Evolutionary conservation across 2,113 vertebrate species (phyloP), one percentile per base, ranked within the genome.

Genomic region (Mobula birostris): DNA sequence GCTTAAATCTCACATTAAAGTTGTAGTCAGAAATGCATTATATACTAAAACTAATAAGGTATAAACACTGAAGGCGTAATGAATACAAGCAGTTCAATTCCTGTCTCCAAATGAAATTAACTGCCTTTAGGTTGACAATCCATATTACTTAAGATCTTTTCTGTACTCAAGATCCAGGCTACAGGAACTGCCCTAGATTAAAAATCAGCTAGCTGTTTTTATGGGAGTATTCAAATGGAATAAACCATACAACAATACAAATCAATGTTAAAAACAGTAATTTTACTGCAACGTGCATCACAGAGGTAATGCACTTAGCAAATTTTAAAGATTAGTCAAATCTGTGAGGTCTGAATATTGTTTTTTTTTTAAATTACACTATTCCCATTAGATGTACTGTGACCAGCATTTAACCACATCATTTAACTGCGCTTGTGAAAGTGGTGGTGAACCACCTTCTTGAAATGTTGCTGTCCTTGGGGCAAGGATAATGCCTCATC

Each of bases 1-100:
- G 61, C 85, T 90, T n/a, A 68, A 90, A 32, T 90, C 29, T 90
- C 85, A 90, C n/a, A 7, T n/a, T 32, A n/a, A n/a, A 90, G 63
- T 32, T 66, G 21, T 3, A 63, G 85, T 15, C 29, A 88, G 58
- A 63, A 88, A 88, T 63, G 83, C 83, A 88, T n/a, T 63, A 63
- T 7, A 12, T 27, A 88, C 24, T 56, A 87, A 87, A 87, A 63
- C 17, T 83, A 85, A 85, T 85, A 56, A 58, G 82, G 27, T 61
- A 85, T 85, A 63, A 90, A 90, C n/a, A 68, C 5, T 19, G n/a
- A 90, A 66, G 85, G 29, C 15, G n/a, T 63, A 88, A 63, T 66
- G 27, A 36, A 90, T 66, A 8, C 7, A 68, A 32, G 5, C 15
- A 19, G 85, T 90, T 90, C 61, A 90, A 90, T 90, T 15, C 11